Conservation (phyloP, 1,140 invertebrate species). For the Pseudomyrmex flavicornis region DNA sequence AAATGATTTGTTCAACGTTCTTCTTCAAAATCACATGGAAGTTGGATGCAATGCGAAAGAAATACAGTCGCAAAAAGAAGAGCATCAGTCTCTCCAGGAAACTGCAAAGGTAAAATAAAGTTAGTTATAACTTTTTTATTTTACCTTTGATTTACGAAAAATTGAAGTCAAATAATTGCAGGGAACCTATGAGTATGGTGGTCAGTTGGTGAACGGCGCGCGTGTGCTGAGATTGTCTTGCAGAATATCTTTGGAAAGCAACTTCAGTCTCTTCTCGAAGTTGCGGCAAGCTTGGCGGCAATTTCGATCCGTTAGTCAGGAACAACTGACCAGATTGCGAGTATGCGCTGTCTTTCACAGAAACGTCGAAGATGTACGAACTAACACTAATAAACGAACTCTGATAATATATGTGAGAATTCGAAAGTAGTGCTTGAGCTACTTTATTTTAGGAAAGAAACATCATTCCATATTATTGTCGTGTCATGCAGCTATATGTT, state of each 20-base stretch:
- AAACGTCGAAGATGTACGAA: conserved; percentile 88
- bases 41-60: conserved; percentile 90
- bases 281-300: conserved; percentile 90
- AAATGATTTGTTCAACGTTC: conserved; percentile 89
- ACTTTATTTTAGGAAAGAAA: conserved; percentile 7
- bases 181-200: conserved; percentile 93
- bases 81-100: conserved; percentile 91
- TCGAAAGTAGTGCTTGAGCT: not conserved
- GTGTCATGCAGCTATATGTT: not conserved
- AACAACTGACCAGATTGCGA: conserved; percentile 91
- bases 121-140: not conserved
- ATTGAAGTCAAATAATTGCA: conserved; percentile 74
- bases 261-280: conserved; percentile 85
- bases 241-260: conserved; percentile 87
- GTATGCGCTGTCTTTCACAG: conserved; percentile 92
- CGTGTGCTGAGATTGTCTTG: conserved; percentile 90
- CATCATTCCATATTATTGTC: conserved; percentile 2
- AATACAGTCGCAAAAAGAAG: conserved; percentile 91
- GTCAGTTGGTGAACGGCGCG: conserved; percentile 91
- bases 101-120: conserved; percentile 87
- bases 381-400: not conserved
- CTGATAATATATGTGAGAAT: conserved; percentile 3
- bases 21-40: conserved; percentile 89
- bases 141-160: not conserved
- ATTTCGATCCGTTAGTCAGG: conserved; percentile 89